Evolutionary conservation across 2,888 invertebrate species (phyloP), one percentile per base, ranked within the genome.

Genomic region (Pristionchus entomophagus): DNA sequence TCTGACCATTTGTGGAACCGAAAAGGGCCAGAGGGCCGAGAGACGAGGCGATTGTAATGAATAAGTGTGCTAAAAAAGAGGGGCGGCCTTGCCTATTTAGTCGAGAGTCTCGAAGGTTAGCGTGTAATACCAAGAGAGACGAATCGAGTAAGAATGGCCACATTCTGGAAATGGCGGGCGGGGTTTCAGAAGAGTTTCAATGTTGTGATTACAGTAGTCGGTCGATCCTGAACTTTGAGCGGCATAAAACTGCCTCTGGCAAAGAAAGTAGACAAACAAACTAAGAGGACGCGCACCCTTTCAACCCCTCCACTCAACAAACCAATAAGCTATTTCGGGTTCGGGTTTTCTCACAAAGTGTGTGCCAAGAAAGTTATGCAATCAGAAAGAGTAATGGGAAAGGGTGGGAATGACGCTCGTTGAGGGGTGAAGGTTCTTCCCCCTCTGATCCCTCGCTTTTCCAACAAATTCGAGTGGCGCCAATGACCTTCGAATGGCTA

Each of bases 281-380:
- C 56, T 38, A 41, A 22, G 69, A 35, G 41, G n/a, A n/a, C 56
- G n/a, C 69, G 41, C 41, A 41, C 69, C 35, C 69, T 35, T 41
- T 69, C 38, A 35, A n/a, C n/a, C 41, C 32, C 69, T 41, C 69
- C 69, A 38, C 69, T 69, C 69, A 69, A 69, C 69, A 69, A 69
- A 69, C 69, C 69, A 69, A 69, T 41, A 69, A 69, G 69, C 69
- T 69, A 69, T 69, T 69, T 69, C 69, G 69, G 32, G n/a, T n/a
- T 29, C n/a, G 14, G 32, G 62, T 62, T 62, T 10, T 69, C 41
- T 38, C 35, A 3, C 69, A 69, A 35, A 69, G 3, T 38, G 35
- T 35, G 6, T 69, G 22, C 38, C 69, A 41, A 69, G 69, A 69
- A 69, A 69, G 69, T 69, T 69, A 41, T 69, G 69, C 41, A 41